Evolutionary conservation across 2,797 vertebrate genomes (phyloP).

Genomic region (Fringilla coelebs): DNA sequence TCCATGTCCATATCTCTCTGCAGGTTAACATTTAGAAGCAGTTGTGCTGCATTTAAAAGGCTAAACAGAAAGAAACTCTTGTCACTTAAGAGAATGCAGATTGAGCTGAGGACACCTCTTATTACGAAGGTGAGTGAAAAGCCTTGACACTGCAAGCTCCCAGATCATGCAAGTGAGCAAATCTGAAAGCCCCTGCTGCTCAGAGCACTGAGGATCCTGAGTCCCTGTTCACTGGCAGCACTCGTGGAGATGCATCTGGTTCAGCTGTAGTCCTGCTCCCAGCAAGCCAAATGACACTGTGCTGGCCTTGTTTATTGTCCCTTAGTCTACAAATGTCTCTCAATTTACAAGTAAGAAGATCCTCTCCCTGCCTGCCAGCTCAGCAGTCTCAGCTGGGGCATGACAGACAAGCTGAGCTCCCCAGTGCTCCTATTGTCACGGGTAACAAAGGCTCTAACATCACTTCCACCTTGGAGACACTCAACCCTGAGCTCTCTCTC

Average conservation of each 20-base stretch:
- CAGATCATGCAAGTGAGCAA: rapidly evolving
- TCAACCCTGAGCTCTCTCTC: not conserved
- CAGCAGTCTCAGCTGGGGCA: not conserved
- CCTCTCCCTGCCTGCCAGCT: conserved; percentile 44
- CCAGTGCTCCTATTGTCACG: not conserved
- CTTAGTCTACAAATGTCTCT: not conserved
- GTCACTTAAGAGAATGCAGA: not conserved
- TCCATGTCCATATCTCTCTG: not conserved
- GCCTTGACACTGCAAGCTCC: not conserved
- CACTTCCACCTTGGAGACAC: not conserved
- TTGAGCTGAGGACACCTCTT: not conserved
- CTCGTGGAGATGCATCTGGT: not conserved
- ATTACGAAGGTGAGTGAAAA: not conserved
- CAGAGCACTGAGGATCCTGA: rapidly evolving
- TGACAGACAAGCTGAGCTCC: conserved; percentile 17
- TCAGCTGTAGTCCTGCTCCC: not conserved
- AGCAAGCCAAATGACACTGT: not conserved
- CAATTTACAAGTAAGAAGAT: conserved; percentile 61
- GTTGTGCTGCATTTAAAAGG: not conserved
- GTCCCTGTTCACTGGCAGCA: not conserved
- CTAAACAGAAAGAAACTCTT: not conserved
- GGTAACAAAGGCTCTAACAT: conserved; percentile 28
- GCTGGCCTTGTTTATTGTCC: conserved; percentile 47
- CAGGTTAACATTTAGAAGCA: rapidly evolving
- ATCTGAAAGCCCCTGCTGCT: not conserved